Conservation (phyloP, 2,797 vertebrate species). For the Pitangus sulphuratus region DNA sequence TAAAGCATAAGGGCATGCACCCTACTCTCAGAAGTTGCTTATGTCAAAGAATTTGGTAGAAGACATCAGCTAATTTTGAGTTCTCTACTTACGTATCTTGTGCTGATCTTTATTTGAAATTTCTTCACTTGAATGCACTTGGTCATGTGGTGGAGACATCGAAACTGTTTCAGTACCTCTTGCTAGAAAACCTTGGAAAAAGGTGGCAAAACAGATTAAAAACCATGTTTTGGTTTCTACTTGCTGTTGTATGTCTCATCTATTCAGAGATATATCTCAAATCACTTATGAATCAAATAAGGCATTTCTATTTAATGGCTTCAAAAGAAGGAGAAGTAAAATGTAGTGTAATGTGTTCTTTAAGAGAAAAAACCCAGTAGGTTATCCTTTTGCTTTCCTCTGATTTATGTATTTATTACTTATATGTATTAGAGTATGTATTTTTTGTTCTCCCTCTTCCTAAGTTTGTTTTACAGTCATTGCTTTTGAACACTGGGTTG, state of each 20-base stretch:
- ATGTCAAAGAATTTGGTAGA: background rate
- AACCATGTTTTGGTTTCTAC: background rate
- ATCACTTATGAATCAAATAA: background rate
- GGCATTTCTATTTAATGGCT: background rate
- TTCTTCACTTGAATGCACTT: background rate
- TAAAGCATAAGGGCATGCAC: background rate
- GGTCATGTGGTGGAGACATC: background rate
- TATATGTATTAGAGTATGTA: background rate
- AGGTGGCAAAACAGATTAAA: background rate
- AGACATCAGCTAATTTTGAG: background rate
- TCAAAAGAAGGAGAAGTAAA: background rate
- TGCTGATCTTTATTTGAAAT: constrained; percentile 33
- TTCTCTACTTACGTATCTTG: background rate
- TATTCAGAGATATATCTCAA: background rate
- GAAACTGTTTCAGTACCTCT: background rate
- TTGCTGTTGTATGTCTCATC: background rate
- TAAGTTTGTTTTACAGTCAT: background rate
- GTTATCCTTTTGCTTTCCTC: background rate
- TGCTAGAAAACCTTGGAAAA: background rate
- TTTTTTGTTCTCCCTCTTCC: background rate
- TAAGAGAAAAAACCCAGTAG: background rate
- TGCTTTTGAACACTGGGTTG: background rate
- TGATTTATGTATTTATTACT: background rate
- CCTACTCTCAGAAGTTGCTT: background rate
- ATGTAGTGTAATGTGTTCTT: background rate